Evolutionary conservation across 2,113 vertebrate species (phyloP), one percentile per base, ranked within the genome.

Genomic region (Rallus limicola): DNA sequence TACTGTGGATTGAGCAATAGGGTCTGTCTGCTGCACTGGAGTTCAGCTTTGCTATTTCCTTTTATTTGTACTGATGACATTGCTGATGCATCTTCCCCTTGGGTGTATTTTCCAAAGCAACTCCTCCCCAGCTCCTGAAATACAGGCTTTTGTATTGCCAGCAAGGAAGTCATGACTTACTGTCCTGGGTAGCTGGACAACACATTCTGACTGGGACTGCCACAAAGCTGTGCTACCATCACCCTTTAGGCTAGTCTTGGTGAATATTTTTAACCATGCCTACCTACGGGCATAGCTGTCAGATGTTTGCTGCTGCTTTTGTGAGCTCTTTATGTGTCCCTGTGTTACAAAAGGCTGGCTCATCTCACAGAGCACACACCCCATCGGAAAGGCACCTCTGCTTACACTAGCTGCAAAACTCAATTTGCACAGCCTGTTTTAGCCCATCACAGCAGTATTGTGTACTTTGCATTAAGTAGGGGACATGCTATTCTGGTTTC

Each of bases 401-500:
- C 83, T 94, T 83, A 28, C 20, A 17, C 24, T 56, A 46, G 52
- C 76, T 60, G 64, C 69, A 92, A 64, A 90, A 67, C 52, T 81
- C 34, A 38, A 92, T 93, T 74, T 71, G 67, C 28, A 63, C 36
- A 64, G 64, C 16, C 79, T 60, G 33, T 88, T 93, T 88, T 90
- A 88, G 85, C 33, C 62, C 58, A 84, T 71, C 80, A 36, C 44
- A 79, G 58, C 0, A 0, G 34, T n/a, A 77, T 23, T 86, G 71
- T 71, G 64, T 70, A 68, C 48, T 90, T 86, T 88, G 69, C 88
- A 90, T 84, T 90, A 92, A 92, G 56, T n/a, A 82, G 90, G 56
- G 68, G 62, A 88, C 48, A 33, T 64, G 58, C 24, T 85, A 65
- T 91, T 92, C 56, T 58, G 31, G 6, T 92, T 93, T 93, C 88